Percentiles rank a stretch among this genome's conserved stretches.
Conservation (phyloP, 2,888 invertebrate species). For the Andrena bicolor region DNA sequence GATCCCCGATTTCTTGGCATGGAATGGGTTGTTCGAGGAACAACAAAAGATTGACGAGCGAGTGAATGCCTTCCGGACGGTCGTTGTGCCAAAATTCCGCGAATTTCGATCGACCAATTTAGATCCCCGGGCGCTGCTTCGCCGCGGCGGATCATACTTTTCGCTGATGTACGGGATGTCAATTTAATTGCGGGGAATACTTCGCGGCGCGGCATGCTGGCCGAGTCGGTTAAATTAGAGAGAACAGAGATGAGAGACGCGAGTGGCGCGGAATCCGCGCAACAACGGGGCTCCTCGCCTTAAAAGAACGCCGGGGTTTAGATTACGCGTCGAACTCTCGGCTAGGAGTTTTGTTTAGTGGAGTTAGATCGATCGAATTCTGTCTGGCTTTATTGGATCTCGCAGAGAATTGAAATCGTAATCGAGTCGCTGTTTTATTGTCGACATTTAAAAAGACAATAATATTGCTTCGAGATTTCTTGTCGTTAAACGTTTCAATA, state of each 20-base stretch:
- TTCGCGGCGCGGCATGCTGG: slow-evolving; percentile 41
- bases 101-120: slow-evolving; percentile 67
- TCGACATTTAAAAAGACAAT: not conserved
- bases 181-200: slow-evolving; percentile 77
- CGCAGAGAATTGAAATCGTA: not conserved
- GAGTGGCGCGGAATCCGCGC: slow-evolving; percentile 44
- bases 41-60: slow-evolving; percentile 56
- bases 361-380: not conserved
- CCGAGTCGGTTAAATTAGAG: slow-evolving; percentile 66
- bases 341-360: slow-evolving; percentile 11
- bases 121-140: slow-evolving; percentile 38
- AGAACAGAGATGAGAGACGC: slow-evolving; percentile 33
- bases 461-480: not conserved
- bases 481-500: not conserved
- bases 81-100: slow-evolving; percentile 67
- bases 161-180: slow-evolving; percentile 77
- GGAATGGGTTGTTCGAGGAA: slow-evolving; percentile 6
- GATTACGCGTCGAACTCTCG: slow-evolving; percentile 37
- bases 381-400: not conserved
- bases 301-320: slow-evolving; percentile 42
- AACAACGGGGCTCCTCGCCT: slow-evolving; percentile 31
- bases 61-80: slow-evolving; percentile 63
- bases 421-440: not conserved
- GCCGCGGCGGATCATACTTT: slow-evolving; percentile 68
- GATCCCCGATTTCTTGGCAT: too few relatives aligned